A percentile compares a stretch with the other conserved stretches of the same genome.
Conservation (phyloP, 2,797 vertebrate genomes). For the Phyllotis vaccarum region DNA sequence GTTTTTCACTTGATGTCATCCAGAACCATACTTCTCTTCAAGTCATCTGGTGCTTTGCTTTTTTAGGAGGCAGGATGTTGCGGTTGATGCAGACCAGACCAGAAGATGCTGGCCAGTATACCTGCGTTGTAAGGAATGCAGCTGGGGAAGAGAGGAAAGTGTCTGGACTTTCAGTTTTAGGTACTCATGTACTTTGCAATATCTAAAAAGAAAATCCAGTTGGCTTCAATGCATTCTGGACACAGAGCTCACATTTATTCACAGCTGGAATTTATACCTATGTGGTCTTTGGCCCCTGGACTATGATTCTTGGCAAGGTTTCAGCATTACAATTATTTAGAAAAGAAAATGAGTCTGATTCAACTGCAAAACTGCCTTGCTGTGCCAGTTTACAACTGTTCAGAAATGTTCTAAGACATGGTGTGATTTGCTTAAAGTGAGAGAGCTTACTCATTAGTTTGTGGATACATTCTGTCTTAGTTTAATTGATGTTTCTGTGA, state of each 20-base stretch:
- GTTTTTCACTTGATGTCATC: not conserved
- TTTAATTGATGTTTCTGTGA: not conserved
- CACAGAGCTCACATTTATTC: slow-evolving; percentile 46
- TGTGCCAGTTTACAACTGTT: slow-evolving; percentile 8
- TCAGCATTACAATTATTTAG: slow-evolving; percentile 4
- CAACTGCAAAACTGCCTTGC: not conserved
- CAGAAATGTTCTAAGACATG: not conserved
- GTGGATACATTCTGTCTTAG: not conserved
- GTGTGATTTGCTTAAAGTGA: not conserved
- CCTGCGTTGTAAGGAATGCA: slow-evolving; percentile 93
- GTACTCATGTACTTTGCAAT: slow-evolving; percentile 85
- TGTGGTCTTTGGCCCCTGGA: slow-evolving; percentile 28
- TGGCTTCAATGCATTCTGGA: slow-evolving; percentile 14
- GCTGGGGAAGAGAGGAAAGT: slow-evolving; percentile 94
- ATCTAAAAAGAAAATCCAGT: not conserved
- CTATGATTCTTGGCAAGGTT: slow-evolving; percentile 36
- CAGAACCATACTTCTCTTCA: not conserved
- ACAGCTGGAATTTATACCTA: slow-evolving; percentile 4
- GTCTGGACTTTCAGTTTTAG: slow-evolving; percentile 93
- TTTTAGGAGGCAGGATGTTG: slow-evolving; percentile 93
- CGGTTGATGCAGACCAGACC: slow-evolving; percentile 90
- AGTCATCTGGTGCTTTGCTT: slow-evolving; percentile 54
- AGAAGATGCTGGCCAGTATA: slow-evolving; percentile 93
- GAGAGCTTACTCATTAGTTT: not conserved
- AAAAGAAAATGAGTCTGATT: not conserved